Evolutionary conservation across 1,140 invertebrate genomes (phyloP).

Genomic region (Diabrotica virgifera): DNA sequence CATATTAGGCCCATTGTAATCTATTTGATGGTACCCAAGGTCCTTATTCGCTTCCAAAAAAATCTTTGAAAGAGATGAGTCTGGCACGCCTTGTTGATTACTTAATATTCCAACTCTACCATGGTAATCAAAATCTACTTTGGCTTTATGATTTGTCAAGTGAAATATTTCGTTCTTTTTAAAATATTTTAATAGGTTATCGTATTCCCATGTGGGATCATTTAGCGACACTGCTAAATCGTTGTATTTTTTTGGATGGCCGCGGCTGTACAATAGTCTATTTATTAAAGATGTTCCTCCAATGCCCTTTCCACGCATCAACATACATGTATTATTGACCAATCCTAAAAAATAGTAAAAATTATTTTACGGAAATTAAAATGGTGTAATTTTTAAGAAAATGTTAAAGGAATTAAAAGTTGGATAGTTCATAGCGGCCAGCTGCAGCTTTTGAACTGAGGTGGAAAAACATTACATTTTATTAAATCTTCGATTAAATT

Average conservation of each 20-base stretch:
- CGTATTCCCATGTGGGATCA: slow-evolving; percentile 61
- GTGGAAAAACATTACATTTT: too few species aligned
- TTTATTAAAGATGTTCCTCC: slow-evolving; percentile 71
- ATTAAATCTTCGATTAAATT: too few species aligned
- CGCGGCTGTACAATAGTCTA: slow-evolving; percentile 65
- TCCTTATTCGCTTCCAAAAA: slow-evolving; percentile 57
- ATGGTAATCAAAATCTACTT: slow-evolving; percentile 17
- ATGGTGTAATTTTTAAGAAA: not conserved
- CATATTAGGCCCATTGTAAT: slow-evolving; percentile 31
- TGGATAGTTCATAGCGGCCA: too few species aligned
- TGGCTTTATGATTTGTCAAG: slow-evolving; percentile 48
- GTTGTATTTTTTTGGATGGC: slow-evolving; percentile 62
- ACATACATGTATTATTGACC: slow-evolving; percentile 44
- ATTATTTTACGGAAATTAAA: not conserved
- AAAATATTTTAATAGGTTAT: slow-evolving; percentile 60
- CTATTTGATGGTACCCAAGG: slow-evolving; percentile 53
- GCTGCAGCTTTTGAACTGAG: too few species aligned
- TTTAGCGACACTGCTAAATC: slow-evolving; percentile 66
- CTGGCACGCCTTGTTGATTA: slow-evolving; percentile 5
- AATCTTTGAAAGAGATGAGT: not conserved
- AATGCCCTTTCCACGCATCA: slow-evolving; percentile 59
- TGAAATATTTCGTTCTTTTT: slow-evolving; percentile 46
- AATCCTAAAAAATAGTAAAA: slow-evolving; percentile 13
- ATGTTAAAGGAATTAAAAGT: not conserved
- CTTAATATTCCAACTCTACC: slow-evolving; percentile 19